Evolutionary conservation across 1,140 invertebrate genomes (phyloP), one percentile per base, ranked within the genome.

Genomic region (Alviniconcha marisindica): DNA sequence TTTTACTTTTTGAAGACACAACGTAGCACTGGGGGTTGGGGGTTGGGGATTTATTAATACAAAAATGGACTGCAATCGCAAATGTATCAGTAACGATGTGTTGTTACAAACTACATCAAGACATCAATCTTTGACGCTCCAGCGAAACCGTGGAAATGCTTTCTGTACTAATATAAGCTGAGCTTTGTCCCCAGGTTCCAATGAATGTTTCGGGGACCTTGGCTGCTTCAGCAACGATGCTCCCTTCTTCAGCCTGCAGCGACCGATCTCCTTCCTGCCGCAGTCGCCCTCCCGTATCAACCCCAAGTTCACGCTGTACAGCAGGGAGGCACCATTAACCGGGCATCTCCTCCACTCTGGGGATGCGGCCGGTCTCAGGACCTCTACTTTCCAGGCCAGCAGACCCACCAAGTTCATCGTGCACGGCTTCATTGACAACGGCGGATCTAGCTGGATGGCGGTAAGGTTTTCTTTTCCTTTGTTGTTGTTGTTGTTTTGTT

Each of bases 391-490:
- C 66, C 77, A 85, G 36, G 40, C 83, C 0, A 63, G 14, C 15
- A 85, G 69, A 66, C 85, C 86, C 14, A 92, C 89, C 54, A 97
- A 98, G 92, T 95, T 99, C 36, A 96, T 99, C 83, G 97, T 98
- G 0, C 98, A 99, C 89, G 98, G 98, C 4, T 99, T 99, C 90
- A 97, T 97, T 0, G 97, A 97, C 69, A 96, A 96, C 87, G 98
- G 96, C 31, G 81, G 86, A 10, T 83, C 97, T 85, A 95, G 97
- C 15, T 99, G 98, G 98, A 97, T 98, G 83, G 76, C 74, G 66
- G 88, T 90, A 83, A 86, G 87, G 81, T 15, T 28, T 48, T n/a
- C n/a, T n/a, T n/a, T n/a, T n/a, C n/a, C n/a, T n/a, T n/a, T n/a
- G n/a, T n/a, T n/a, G n/a, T n/a, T n/a, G n/a, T n/a, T n/a, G n/a